A percentile compares a stretch with the other conserved stretches of the same genome.
Conservation (phyloP, 1,140 invertebrate genomes). For the Colletes latitarsis region DNA sequence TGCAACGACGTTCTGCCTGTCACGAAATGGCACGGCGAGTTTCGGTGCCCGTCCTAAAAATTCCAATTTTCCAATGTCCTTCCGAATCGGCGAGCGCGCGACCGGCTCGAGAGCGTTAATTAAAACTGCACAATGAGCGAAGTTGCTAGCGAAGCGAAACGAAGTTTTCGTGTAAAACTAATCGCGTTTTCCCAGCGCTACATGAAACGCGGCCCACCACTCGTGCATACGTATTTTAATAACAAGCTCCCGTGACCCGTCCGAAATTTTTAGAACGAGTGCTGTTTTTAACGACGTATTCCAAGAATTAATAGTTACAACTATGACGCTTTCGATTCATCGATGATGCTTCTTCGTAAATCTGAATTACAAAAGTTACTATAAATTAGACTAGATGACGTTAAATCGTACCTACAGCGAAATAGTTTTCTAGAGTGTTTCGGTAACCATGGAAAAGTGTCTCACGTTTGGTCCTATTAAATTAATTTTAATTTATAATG, state of each 20-base stretch:
- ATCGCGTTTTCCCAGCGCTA: conserved; percentile 22
- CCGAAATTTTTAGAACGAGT: not conserved
- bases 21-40: conserved; percentile 20
- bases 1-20: conserved; percentile 19
- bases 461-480: too few relatives aligned
- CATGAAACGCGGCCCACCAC: not conserved
- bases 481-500: too few relatives aligned
- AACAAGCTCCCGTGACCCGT: conserved; percentile 2
- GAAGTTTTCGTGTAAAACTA: conserved; percentile 31
- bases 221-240: conserved; percentile 30
- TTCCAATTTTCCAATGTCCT: conserved; percentile 21
- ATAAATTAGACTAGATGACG: too few relatives aligned
- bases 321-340: conserved; percentile 24
- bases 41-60: conserved; percentile 17
- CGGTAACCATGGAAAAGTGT: too few relatives aligned
- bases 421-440: too few relatives aligned
- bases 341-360: not conserved
- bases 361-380: not conserved
- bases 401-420: too few relatives aligned
- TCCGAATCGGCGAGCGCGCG: conserved; percentile 13
- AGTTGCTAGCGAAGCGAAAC: conserved; percentile 4
- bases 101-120: conserved; percentile 24
- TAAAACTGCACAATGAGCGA: conserved; percentile 28
- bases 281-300: not conserved
- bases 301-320: not conserved